Percentiles rank a stretch among this genome's conserved stretches.
Evolutionary conservation across 2,888 invertebrate genomes (phyloP).

Genomic region (Drosophila helvetica): DNA sequence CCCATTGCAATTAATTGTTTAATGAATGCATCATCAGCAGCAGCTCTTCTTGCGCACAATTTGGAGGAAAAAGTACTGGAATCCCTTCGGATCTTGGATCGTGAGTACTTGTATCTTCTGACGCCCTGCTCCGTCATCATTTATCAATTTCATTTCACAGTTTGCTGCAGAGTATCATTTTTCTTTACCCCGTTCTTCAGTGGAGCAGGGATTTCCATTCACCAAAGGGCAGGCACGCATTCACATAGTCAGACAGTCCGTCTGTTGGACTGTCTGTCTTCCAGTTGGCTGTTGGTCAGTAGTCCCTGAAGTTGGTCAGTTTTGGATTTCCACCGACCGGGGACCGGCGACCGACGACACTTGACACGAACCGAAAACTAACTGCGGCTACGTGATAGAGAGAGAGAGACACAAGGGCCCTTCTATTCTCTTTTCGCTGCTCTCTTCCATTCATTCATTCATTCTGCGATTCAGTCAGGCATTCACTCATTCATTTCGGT

Average conservation of each 20-base stretch:
- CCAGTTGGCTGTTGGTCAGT: conserved; percentile 21
- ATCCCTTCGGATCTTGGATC: conserved; percentile 1
- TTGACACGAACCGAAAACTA: conserved; percentile 69
- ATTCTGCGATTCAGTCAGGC: conserved; percentile 39
- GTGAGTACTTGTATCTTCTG: conserved; percentile 17
- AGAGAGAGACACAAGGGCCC: conserved; percentile 28
- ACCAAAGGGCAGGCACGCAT: conserved; percentile 6
- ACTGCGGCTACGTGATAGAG: conserved; percentile 54
- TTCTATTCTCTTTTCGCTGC: background rate
- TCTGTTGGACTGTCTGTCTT: conserved; percentile 4
- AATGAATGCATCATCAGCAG: conserved; percentile 50
- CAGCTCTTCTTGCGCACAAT: conserved; percentile 33
- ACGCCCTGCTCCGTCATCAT: conserved; percentile 42
- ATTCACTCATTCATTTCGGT: conserved; percentile 40
- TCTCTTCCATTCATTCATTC: conserved; percentile 19
- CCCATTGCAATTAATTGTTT: conserved; percentile 51
- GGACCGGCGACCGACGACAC: conserved; percentile 59
- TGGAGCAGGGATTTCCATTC: conserved; percentile 43
- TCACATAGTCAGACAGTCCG: conserved; percentile 16
- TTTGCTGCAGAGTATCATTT: conserved; percentile 55
- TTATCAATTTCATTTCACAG: conserved; percentile 64
- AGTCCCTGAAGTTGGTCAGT: conserved; percentile 37
- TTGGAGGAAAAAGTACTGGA: background rate
- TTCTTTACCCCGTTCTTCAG: conserved; percentile 65
- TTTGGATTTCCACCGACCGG: conserved; percentile 65